A percentile compares a stretch with the other conserved stretches of the same genome.
These are phyloP conservation scores for Danio aesculapii DNA, from an alignment of 2,797 vertebrate species.

Conservation along the genomic window DNA sequence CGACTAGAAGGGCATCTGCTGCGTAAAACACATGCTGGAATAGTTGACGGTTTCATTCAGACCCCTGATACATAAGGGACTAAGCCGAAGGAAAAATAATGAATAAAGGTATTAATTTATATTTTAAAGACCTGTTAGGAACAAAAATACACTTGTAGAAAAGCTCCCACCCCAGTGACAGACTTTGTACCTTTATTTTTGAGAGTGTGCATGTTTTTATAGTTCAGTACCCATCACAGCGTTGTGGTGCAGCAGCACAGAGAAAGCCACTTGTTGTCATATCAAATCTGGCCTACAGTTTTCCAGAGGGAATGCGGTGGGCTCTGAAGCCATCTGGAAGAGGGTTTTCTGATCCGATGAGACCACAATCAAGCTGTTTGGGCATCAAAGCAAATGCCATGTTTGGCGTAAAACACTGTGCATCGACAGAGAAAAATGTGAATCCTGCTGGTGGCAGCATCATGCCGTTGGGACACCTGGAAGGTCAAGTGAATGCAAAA, in stretches of 20 bases:
- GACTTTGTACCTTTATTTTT: no score
- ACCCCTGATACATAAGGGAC: no score
- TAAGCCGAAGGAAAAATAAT: no score
- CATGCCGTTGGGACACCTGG: not conserved
- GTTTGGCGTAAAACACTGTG: not conserved
- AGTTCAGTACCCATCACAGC: not conserved
- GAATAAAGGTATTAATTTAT: no score
- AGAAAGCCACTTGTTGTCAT: constrained; percentile 22
- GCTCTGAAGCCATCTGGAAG: constrained; percentile 24
- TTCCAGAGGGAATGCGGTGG: constrained; percentile 25
- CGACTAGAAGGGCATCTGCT: no score
- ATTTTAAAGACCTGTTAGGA: no score
- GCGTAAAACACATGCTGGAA: no score
- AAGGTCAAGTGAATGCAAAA: not conserved
- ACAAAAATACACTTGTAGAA: no score
- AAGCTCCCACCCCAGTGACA: no score
- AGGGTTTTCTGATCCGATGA: constrained; percentile 17
- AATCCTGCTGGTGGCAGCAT: not conserved
- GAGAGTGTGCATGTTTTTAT: not conserved
- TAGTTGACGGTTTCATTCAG: no score
- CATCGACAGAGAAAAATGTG: not conserved
- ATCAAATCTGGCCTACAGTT: constrained; percentile 12
- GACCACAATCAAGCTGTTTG: constrained; percentile 9
- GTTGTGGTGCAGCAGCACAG: not conserved
- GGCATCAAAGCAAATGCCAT: constrained; percentile 17